Evolutionary conservation across 2,797 vertebrate genomes (phyloP).

Genomic region (Neopelma chrysocephalum): DNA sequence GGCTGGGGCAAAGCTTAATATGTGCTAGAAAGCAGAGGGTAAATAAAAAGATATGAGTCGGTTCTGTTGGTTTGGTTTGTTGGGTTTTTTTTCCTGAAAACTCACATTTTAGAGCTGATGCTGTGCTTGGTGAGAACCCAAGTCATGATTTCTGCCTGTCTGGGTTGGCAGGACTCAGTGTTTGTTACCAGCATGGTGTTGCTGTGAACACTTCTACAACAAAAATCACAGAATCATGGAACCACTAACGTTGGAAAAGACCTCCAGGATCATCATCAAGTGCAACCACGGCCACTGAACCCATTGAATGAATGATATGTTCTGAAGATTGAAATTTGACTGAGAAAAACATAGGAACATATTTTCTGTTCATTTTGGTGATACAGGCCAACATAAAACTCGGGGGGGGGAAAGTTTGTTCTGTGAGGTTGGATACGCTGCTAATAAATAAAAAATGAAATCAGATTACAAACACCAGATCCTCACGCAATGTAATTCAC

Average conservation of each 20-base stretch:
- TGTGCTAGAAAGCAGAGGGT: neutral
- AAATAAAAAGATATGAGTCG: neutral
- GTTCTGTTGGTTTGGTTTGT: neutral
- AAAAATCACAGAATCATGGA: accelerated
- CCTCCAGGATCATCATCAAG: accelerated
- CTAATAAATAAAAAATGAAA: neutral
- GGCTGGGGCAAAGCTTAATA: neutral
- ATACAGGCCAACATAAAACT: neutral
- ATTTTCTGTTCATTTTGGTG: neutral
- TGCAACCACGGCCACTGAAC: neutral
- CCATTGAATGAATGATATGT: neutral
- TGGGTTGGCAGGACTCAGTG: neutral
- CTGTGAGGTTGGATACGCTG: neutral
- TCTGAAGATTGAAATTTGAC: neutral
- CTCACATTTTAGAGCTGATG: neutral
- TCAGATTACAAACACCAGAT: neutral
- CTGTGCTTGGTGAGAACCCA: neutral
- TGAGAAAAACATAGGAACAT: neutral
- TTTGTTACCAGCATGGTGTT: neutral
- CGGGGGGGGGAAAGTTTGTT: accelerated
- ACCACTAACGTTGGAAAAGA: neutral
- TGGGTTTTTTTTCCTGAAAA: neutral
- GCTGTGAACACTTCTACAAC: neutral
- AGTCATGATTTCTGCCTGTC: accelerated
- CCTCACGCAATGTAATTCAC: neutral